Evolutionary conservation across 1,140 invertebrate species (phyloP).

Genomic region (Steinernema khuongi): DNA sequence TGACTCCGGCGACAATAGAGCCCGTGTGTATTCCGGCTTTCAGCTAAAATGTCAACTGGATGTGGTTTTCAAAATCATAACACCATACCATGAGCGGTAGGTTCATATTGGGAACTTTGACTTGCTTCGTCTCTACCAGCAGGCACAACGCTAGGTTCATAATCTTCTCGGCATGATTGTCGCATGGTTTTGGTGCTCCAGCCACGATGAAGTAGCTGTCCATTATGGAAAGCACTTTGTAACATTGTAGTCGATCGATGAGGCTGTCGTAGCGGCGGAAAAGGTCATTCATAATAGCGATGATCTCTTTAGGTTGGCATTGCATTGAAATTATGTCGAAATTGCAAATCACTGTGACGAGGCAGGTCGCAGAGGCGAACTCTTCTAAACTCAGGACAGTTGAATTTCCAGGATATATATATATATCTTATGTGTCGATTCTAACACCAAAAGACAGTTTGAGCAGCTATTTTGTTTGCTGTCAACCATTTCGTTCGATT

Average conservation of each 20-base stretch:
- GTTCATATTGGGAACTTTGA: constrained; percentile 31
- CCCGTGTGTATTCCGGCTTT: constrained; percentile 28
- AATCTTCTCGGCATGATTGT: constrained; percentile 32
- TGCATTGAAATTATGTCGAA: constrained; percentile 28
- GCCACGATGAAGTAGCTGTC: constrained; percentile 36
- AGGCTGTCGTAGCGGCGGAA: constrained; percentile 36
- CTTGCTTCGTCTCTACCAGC: constrained; percentile 34
- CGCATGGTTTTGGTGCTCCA: constrained; percentile 32
- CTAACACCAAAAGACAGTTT: no score
- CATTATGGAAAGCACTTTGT: constrained; percentile 39
- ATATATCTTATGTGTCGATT: no score
- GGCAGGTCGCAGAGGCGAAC: constrained; percentile 30
- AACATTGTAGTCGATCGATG: constrained; percentile 30
- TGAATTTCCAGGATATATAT: no score
- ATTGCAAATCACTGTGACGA: constrained; percentile 33
- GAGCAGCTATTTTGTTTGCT: no score
- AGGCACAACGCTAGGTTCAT: constrained; percentile 34
- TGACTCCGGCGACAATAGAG: constrained; percentile 32
- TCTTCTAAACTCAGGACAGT: no score
- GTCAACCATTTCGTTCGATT: no score
- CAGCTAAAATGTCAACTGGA: no score
- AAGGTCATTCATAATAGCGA: constrained; percentile 32
- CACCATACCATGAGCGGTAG: constrained; percentile 24
- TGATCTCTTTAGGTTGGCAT: constrained; percentile 24
- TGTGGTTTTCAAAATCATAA: no score